Evolutionary conservation across 2,888 invertebrate species (phyloP).

Genomic region (Drosophila quinaria): DNA sequence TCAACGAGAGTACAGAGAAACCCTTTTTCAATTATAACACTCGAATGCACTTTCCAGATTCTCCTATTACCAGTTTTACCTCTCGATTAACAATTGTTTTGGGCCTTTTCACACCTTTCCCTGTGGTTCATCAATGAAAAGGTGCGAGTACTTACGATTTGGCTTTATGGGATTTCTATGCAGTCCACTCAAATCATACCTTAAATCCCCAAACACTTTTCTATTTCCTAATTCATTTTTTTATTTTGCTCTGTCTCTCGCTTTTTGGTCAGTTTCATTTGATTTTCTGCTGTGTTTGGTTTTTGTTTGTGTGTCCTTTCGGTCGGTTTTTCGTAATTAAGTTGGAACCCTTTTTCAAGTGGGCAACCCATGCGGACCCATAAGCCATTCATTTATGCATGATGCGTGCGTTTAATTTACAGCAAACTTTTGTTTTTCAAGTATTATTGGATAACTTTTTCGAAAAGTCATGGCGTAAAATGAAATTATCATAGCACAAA

Average conservation of each 20-base stretch:
- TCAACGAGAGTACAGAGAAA: constrained; percentile 37
- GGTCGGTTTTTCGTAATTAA: constrained; percentile 61
- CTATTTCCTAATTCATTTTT: constrained; percentile 10
- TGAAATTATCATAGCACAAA: constrained; percentile 56
- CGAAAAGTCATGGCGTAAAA: constrained; percentile 64
- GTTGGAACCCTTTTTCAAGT: constrained; percentile 70
- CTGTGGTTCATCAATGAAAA: constrained; percentile 40
- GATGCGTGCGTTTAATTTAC: constrained; percentile 66
- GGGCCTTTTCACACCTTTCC: constrained; percentile 60
- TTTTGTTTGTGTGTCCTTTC: constrained; percentile 19
- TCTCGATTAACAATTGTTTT: constrained; percentile 40
- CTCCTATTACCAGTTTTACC: constrained; percentile 22
- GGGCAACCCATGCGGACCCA: constrained; percentile 39
- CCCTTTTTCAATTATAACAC: constrained; percentile 74
- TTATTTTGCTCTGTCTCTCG: constrained; percentile 2
- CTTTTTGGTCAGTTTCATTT: constrained; percentile 48
- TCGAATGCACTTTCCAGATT: constrained; percentile 59
- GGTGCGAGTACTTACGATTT: constrained; percentile 43
- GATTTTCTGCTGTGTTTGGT: constrained; percentile 69
- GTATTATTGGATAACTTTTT: constrained; percentile 69
- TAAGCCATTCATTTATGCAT: constrained; percentile 55
- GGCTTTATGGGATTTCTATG: constrained; percentile 50
- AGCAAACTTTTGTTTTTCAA: constrained; percentile 59
- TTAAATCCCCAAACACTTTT: constrained; percentile 33
- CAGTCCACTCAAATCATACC: constrained; percentile 54